Conservation (phyloP, 2,113 vertebrate species). For the Cyanoderma ruficeps region DNA sequence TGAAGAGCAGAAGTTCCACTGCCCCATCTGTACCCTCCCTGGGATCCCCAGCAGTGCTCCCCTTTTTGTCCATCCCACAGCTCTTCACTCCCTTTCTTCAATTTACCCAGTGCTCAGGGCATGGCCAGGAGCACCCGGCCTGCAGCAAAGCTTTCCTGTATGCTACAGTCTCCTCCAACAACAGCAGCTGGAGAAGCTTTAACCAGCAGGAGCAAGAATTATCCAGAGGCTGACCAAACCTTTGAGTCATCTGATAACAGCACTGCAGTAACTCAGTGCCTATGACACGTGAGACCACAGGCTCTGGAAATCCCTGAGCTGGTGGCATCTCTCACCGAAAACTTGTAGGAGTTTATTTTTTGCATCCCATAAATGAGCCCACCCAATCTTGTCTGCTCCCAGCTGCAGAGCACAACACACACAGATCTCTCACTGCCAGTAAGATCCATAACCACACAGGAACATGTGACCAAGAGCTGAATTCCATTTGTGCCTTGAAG, state of each 20-base stretch:
- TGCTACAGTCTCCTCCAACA: not conserved
- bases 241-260: not conserved
- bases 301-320: not conserved
- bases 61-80: not conserved
- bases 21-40: rapidly evolving
- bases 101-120: not conserved
- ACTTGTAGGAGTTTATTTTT: not conserved
- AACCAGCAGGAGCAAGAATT: not conserved
- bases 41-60: rapidly evolving
- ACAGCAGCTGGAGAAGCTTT: not conserved
- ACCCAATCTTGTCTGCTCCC: not conserved
- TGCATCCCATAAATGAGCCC: not conserved
- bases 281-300: not conserved
- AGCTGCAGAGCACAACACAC: not conserved
- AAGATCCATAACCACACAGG: not conserved
- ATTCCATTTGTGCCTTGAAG: not conserved
- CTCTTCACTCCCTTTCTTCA: not conserved
- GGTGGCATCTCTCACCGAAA: not conserved
- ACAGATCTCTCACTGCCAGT: not conserved
- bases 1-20: not conserved
- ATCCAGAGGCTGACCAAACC: not conserved
- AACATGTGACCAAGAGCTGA: not conserved
- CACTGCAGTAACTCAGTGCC: not conserved
- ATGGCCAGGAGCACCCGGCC: not conserved
- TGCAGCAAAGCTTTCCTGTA: not conserved